Percentiles rank a stretch among this genome's conserved stretches.
Conservation (phyloP, 2,113 vertebrate genomes). For the Zosterops lateralis region DNA sequence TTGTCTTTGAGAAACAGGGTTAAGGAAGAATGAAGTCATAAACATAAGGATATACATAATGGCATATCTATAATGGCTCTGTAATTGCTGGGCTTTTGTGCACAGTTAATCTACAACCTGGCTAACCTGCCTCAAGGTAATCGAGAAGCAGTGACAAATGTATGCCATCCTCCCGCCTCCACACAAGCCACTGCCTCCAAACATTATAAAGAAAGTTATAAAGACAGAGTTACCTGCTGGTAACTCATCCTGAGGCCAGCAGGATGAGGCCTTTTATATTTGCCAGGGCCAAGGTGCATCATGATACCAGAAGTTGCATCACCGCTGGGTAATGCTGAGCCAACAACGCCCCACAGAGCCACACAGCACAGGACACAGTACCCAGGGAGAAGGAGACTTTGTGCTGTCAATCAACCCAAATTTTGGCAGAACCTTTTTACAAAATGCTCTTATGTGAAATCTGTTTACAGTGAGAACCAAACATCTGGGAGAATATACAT, state of each 20-base stretch:
- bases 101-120: slow-evolving; percentile 34
- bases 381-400: background rate
- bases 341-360: background rate
- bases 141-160: background rate
- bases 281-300: background rate
- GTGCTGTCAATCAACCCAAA: background rate
- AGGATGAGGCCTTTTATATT: background rate
- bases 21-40: slow-evolving; percentile 29
- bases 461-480: background rate
- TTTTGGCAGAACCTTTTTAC: background rate
- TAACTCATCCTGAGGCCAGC: background rate
- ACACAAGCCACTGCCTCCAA: background rate
- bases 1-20: background rate
- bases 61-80: background rate
- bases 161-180: background rate
- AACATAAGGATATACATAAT: background rate
- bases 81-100: background rate
- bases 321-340: accelerated
- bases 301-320: background rate
- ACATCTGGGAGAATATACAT: background rate
- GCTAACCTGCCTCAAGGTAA: slow-evolving; percentile 7
- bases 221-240: background rate
- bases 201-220: background rate
- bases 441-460: background rate
- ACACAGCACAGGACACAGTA: background rate